phyloP scores from a whole-genome alignment of 2,797 vertebrate species.

The Lepidocolaptes lacrymiger region DNA sequence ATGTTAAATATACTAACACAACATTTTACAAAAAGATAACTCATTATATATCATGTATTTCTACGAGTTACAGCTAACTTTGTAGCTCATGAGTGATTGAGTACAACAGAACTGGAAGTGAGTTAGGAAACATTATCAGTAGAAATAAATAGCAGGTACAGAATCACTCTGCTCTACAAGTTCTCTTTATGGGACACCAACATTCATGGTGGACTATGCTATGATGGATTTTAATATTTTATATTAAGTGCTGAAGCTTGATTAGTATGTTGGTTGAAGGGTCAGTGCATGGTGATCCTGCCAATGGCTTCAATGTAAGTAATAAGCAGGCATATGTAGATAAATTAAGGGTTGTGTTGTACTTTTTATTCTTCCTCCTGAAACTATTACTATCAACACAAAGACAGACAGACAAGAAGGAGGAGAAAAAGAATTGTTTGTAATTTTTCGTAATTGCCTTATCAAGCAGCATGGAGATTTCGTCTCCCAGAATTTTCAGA shows the following conservation, averaged over 20 bases:
- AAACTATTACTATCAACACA: not conserved
- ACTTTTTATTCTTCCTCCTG: not conserved
- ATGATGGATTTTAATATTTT: constrained; percentile 6
- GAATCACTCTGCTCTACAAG: not conserved
- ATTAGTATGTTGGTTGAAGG: not conserved
- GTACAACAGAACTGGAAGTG: constrained; percentile 11
- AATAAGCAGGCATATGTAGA: not conserved
- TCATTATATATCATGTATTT: constrained; percentile 4
- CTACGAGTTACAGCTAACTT: not conserved
- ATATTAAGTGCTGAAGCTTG: not conserved
- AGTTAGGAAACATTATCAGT: constrained; percentile 4
- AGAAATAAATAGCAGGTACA: constrained; percentile 20
- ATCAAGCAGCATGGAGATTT: not conserved
- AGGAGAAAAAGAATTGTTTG: not conserved
- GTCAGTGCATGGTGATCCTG: not conserved
- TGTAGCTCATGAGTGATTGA: constrained; percentile 17
- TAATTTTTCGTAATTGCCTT: not conserved
- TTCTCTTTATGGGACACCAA: constrained; percentile 3
- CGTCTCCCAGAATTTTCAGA: not conserved
- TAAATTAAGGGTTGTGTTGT: not conserved
- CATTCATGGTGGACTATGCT: not conserved
- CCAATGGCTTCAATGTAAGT: not conserved
- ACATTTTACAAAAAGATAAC: not conserved
- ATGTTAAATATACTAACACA: not conserved
- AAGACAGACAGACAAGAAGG: not conserved